These are phyloP conservation scores for Trinectes maculatus DNA, from an alignment of 2,113 vertebrate genomes.

Conservation along the genomic window DNA sequence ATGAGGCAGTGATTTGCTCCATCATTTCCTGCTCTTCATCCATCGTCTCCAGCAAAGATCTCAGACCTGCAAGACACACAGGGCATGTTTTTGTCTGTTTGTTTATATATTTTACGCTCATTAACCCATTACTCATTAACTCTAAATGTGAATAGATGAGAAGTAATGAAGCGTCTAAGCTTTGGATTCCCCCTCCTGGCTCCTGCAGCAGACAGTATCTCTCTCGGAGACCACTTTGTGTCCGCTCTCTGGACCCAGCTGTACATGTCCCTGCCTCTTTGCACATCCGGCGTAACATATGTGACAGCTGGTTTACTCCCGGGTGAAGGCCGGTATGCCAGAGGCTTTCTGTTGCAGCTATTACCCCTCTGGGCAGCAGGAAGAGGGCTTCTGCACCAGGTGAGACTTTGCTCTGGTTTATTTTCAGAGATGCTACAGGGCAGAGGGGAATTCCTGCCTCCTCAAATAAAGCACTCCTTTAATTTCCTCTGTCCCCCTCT, in stretches of 20 bases:
- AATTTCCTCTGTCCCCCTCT: not conserved
- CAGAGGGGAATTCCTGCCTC: not conserved
- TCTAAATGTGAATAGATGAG: too few relatives aligned
- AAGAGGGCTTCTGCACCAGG: not conserved
- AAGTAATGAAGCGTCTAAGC: too few relatives aligned
- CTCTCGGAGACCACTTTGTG: slow-evolving; percentile 7
- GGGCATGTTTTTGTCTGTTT: too few relatives aligned
- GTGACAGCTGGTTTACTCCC: slow-evolving; percentile 29
- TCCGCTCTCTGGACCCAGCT: not conserved
- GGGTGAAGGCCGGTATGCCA: slow-evolving; percentile 2
- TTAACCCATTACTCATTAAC: too few relatives aligned
- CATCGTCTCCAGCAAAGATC: too few relatives aligned
- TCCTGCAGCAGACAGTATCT: not conserved
- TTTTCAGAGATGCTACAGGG: not conserved
- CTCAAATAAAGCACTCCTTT: not conserved
- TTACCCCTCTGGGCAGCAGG: slow-evolving; percentile 23
- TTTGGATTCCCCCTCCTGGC: too few relatives aligned
- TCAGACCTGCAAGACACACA: too few relatives aligned
- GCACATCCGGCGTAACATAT: slow-evolving; percentile 21
- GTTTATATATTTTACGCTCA: too few relatives aligned
- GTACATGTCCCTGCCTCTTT: not conserved
- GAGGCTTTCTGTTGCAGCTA: slow-evolving; percentile 20
- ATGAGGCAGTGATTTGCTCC: too few relatives aligned
- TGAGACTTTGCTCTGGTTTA: not conserved
- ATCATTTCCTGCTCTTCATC: too few relatives aligned